Evolutionary conservation across 1,140 invertebrate species (phyloP), one percentile per base, ranked within the genome.

Genomic region (Mycetomoellerius zeteki): DNA sequence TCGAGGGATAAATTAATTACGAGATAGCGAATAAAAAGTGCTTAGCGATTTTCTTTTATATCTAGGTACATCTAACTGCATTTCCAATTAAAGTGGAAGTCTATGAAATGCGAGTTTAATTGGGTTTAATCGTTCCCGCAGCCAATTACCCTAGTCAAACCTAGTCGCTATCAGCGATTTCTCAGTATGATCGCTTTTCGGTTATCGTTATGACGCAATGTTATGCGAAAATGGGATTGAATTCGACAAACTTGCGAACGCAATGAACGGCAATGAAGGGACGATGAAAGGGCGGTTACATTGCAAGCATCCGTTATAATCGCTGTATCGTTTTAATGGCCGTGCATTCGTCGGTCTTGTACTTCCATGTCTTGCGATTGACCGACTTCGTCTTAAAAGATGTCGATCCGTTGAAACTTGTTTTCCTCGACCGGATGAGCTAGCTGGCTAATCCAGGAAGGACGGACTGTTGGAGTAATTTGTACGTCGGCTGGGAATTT

Each of bases 351-450:
- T 16, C n/a, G 54, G 16, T 19, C 33, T 82, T 60, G 72, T 73
- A 27, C 16, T 72, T 24, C 24, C 10, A 14, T 24, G 21, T 75
- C 33, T 58, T 6, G 5, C 24, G 27, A 50, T 19, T 50, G 78
- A 72, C 30, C 80, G 37, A 60, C n/a, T 64, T 50, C 47, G 72
- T 77, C 58, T 67, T 52, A n/a, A 52, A 64, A 80, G 86, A 86
- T 80, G 86, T 54, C 86, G 80, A 91, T 89, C 88, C 87, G 82
- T 69, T 86, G 81, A 75, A 91, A 91, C 89, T 87, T 86, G 86
- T 86, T 88, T 86, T 65, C 80, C 87, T 73, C 89, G 89, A 91
- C 86, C 78, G 89, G 90, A 92, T 91, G 86, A 88, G 56, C 75
- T 65, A 88, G 56, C 75, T 65, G 81, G 80, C 86, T 92, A 87